Evolutionary conservation across 2,113 vertebrate species (phyloP).

Genomic region (Bambusicola thoracicus): DNA sequence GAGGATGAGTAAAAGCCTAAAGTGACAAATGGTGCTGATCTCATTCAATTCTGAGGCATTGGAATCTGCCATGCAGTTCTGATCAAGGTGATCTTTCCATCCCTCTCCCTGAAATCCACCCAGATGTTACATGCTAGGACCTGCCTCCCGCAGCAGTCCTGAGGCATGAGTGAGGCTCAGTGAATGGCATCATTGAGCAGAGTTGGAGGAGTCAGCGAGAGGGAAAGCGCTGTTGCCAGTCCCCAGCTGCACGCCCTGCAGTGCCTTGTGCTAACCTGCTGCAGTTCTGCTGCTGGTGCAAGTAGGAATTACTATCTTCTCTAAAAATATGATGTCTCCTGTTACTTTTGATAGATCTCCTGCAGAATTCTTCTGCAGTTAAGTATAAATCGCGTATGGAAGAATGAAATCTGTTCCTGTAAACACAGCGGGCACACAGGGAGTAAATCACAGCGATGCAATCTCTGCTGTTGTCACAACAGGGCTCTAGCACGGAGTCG

Average conservation of each 20-base stretch:
- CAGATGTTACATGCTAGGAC: background rate
- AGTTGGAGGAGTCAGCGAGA: background rate
- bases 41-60: background rate
- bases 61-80: background rate
- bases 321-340: conserved; percentile 43
- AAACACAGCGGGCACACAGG: conserved; percentile 54
- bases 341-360: conserved; percentile 66
- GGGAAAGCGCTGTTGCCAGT: background rate
- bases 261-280: conserved; percentile 2
- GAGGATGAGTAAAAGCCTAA: conserved; percentile 10
- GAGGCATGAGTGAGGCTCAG: background rate
- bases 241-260: conserved; percentile 37
- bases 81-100: background rate
- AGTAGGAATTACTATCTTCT: conserved; percentile 54
- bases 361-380: conserved; percentile 60
- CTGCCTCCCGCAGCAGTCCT: background rate
- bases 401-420: conserved; percentile 62
- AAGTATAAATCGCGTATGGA: conserved; percentile 57
- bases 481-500: background rate
- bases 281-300: conserved; percentile 48
- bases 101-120: background rate
- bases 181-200: conserved; percentile 3
- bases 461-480: conserved; percentile 12
- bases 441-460: conserved; percentile 58
- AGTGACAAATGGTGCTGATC: background rate